phyloP scores from a whole-genome alignment of 1,140 invertebrate genomes.

The Octopus bimaculoides region DNA sequence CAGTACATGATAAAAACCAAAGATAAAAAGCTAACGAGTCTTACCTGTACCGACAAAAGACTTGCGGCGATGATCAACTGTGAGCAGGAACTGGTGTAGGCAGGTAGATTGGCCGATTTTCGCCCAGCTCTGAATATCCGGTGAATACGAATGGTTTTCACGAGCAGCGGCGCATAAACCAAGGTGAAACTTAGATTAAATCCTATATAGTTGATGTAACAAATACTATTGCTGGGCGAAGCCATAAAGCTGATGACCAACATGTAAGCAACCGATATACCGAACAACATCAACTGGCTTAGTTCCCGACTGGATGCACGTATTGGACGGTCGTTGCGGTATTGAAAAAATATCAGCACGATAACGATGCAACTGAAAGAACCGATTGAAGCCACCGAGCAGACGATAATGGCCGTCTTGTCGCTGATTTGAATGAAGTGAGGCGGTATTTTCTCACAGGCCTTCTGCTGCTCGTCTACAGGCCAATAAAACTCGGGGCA shows the following conservation, averaged over 20 bases:
- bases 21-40: neutral
- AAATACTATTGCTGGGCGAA: slow-evolving; percentile 68
- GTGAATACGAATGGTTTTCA: slow-evolving; percentile 85
- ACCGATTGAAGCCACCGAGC: slow-evolving; percentile 58
- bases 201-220: slow-evolving; percentile 73
- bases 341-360: slow-evolving; percentile 33
- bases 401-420: slow-evolving; percentile 58
- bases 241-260: slow-evolving; percentile 45
- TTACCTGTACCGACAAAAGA: slow-evolving; percentile 42
- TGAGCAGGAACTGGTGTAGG: slow-evolving; percentile 33
- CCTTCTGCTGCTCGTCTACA: slow-evolving; percentile 58
- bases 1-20: neutral
- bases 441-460: slow-evolving; percentile 55
- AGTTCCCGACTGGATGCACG: slow-evolving; percentile 46
- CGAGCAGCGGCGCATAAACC: slow-evolving; percentile 79
- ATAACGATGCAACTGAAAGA: slow-evolving; percentile 44
- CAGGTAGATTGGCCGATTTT: slow-evolving; percentile 31
- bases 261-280: slow-evolving; percentile 34
- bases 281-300: slow-evolving; percentile 39
- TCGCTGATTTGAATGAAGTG: slow-evolving; percentile 24
- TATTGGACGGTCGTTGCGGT: slow-evolving; percentile 38
- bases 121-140: slow-evolving; percentile 83
- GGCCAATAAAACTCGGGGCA: slow-evolving; percentile 44
- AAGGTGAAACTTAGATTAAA: slow-evolving; percentile 69
- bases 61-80: slow-evolving; percentile 38